Percentiles rank a stretch among this genome's conserved stretches.
These are phyloP conservation scores for Drosophila paucipuncta DNA, from an alignment of 2,888 invertebrate genomes.

Conservation along the genomic window DNA sequence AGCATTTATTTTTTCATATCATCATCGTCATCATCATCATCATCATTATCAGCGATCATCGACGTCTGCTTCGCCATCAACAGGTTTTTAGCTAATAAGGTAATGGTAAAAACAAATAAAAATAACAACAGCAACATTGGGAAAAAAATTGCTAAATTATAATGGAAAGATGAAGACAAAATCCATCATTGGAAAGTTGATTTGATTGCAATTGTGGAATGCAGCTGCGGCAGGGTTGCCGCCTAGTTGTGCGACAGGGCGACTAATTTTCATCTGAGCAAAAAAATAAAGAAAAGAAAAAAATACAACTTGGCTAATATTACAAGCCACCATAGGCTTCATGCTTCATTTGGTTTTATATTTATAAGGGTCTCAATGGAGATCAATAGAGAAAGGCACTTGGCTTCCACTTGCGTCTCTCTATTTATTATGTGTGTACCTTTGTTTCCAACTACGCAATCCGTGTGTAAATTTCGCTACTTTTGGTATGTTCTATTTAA, in stretches of 20 bases:
- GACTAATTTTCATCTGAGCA: conserved; percentile 43
- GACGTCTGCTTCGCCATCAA: conserved; percentile 29
- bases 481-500: conserved; percentile 6
- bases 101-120: conserved; percentile 47
- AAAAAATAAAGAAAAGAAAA: neutral
- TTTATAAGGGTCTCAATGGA: conserved; percentile 25
- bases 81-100: conserved; percentile 75
- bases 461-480: neutral
- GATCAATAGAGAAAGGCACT: conserved; percentile 48
- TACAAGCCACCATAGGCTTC: conserved; percentile 45
- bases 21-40: conserved; percentile 31
- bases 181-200: conserved; percentile 83
- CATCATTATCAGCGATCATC: conserved; percentile 19
- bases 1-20: conserved; percentile 46
- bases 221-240: conserved; percentile 69
- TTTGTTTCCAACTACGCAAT: neutral
- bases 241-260: conserved; percentile 76
- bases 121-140: neutral
- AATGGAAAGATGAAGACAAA: conserved; percentile 61
- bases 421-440: neutral
- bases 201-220: conserved; percentile 76
- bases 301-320: conserved; percentile 44
- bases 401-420: conserved; percentile 23
- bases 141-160: conserved; percentile 60
- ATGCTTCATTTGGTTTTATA: conserved; percentile 64